Percentiles rank a stretch among this genome's conserved stretches.
Conservation (phyloP, 2,888 invertebrate species). For the Tenthredo livida region DNA sequence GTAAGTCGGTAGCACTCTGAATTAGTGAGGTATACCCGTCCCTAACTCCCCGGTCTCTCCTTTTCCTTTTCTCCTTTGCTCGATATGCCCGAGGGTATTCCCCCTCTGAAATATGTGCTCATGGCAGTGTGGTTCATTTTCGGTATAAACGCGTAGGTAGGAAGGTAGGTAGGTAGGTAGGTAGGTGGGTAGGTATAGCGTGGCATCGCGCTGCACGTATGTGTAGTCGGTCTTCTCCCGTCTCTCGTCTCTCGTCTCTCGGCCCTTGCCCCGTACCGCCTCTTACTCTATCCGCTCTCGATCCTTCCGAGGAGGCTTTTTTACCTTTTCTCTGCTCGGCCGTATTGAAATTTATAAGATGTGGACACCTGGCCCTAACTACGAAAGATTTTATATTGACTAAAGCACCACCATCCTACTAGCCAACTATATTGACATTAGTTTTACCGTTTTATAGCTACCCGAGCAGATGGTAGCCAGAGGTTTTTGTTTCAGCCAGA, state of each 20-base stretch:
- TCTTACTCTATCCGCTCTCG: constrained; percentile 33
- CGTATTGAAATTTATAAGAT: constrained; percentile 72
- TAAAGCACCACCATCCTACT: neutral
- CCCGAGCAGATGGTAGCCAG: constrained; percentile 69
- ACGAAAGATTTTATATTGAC: constrained; percentile 13
- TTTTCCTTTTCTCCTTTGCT: constrained; percentile 51
- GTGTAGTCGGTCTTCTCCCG: neutral
- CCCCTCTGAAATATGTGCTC: neutral
- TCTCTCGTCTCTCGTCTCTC: neutral
- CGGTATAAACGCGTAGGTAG: neutral
- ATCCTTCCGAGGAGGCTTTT: constrained; percentile 42
- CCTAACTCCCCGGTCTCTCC: constrained; percentile 1
- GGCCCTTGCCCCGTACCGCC: constrained; percentile 1
- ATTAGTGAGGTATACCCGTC: constrained; percentile 63
- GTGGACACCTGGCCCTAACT: constrained; percentile 70
- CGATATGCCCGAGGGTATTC: neutral
- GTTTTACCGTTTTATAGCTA: neutral
- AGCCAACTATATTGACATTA: constrained; percentile 8
- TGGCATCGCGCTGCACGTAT: neutral
- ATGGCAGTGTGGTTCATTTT: neutral
- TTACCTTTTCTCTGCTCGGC: constrained; percentile 53
- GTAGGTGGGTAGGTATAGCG: neutral
- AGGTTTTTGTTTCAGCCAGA: constrained; percentile 72
- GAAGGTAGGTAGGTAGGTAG: neutral
- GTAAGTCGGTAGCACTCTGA: constrained; percentile 74